Evolutionary conservation across 2,113 vertebrate genomes (phyloP).

Genomic region (Callipepla squamata): DNA sequence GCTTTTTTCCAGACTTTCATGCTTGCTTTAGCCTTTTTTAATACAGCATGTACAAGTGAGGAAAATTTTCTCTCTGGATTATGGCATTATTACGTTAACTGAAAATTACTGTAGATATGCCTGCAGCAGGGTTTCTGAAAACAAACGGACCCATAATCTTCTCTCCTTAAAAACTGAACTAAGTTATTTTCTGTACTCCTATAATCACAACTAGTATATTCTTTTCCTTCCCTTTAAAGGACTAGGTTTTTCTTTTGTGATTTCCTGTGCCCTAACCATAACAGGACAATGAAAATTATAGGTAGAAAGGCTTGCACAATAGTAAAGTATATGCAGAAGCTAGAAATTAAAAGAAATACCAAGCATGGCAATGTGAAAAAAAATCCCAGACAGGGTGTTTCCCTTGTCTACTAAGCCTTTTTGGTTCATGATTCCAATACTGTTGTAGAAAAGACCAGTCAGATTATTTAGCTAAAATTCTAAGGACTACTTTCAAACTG

Average conservation of each 20-base stretch:
- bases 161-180: background rate
- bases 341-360: background rate
- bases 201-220: background rate
- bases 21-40: background rate
- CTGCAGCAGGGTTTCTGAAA: background rate
- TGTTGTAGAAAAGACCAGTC: background rate
- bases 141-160: fast-evolving
- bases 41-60: background rate
- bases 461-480: background rate
- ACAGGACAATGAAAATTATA: background rate
- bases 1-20: background rate
- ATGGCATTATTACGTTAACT: background rate
- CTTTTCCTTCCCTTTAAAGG: background rate
- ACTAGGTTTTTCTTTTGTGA: background rate
- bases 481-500: background rate
- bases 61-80: background rate
- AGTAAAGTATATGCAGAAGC: background rate
- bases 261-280: background rate
- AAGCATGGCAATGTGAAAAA: background rate
- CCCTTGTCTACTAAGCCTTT: background rate
- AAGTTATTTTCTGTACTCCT: background rate
- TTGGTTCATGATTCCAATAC: background rate
- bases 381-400: background rate
- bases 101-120: background rate
- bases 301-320: background rate